Conservation (phyloP, 2,113 vertebrate genomes). For the Chiloscyllium plagiosum region DNA sequence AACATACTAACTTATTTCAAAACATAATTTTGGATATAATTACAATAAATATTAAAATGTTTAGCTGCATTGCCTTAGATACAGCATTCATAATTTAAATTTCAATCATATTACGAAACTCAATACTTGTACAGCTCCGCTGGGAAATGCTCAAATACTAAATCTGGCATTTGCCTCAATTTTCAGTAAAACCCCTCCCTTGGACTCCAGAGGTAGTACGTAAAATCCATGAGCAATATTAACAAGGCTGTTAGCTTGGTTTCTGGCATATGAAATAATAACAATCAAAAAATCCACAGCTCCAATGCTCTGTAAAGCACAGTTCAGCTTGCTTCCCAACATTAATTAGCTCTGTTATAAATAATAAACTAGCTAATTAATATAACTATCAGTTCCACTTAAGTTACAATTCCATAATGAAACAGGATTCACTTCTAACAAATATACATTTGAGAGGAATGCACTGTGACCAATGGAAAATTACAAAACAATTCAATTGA, state of each 20-base stretch:
- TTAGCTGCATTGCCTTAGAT: background rate
- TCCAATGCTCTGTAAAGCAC: background rate
- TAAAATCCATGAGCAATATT: background rate
- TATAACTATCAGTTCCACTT: background rate
- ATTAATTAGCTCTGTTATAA: conserved; percentile 15
- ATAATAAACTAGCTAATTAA: conserved; percentile 25
- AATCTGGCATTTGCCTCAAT: background rate
- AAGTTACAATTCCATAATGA: background rate
- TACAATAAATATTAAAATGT: background rate
- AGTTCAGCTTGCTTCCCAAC: background rate
- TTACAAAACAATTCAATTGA: background rate
- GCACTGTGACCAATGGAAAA: background rate
- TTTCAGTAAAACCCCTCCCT: background rate
- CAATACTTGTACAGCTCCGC: background rate
- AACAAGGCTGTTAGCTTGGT: background rate
- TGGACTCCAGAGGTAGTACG: background rate
- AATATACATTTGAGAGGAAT: background rate
- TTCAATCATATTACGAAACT: background rate
- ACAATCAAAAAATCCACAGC: background rate
- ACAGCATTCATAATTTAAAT: background rate
- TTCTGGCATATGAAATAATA: background rate
- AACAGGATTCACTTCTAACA: too few relatives aligned
- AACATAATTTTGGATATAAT: background rate
- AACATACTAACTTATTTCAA: conserved; percentile 4
- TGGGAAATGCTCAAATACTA: background rate